Base-by-base conservation (phyloP, 2,888 invertebrate species). In the Pegoplata infirma region DNA sequence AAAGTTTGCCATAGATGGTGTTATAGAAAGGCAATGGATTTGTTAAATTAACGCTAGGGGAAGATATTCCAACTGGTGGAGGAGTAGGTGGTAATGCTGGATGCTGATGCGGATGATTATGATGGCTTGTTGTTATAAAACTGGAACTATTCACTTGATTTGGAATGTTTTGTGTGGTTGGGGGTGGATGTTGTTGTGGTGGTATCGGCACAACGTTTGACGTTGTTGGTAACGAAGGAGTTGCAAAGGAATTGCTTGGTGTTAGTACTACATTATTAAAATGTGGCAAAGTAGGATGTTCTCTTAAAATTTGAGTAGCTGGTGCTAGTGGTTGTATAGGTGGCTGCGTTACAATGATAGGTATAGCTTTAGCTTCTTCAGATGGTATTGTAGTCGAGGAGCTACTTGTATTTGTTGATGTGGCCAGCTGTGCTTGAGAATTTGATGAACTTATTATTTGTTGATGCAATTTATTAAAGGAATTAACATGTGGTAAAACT, bases 1-100 rank as follows among this genome's bases (percentile, higher is more conserved):
- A 88, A 88, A 91, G 84, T 89, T 90, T 84, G 88, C 91, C 83
- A 90, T 89, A 89, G 17, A 89, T 88, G 5, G 89, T 88, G 66
- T 89, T 89, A 63, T 88, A 89, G 51, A 86, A 89, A 2, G 89
- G 88, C 69, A 89, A 77, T 77, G 83, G 83, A 25, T 69, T 82
- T 61, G 74, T 56, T 72, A 81, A 28, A 58, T 82, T 76, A 10
- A 49, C 44, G 56, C 7, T 21, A 14, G 74, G 64, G 7, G 76
- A 69, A 8, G 67, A 23, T n/a, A 59, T 32, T 7, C 59, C 55
- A n/a, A 2, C 12, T 23, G 32, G 49, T 1, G 75, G 66, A 10
- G 71, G 53, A 23, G 76, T 64, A 12, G 68, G 7, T 28, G 73
- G 73, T 80, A 82, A 80, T 6, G 80, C 28, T 49, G 82, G 77